These are phyloP conservation scores for Pangasius macronema DNA, from an alignment of 2,797 vertebrate genomes.

Conservation along the genomic window DNA sequence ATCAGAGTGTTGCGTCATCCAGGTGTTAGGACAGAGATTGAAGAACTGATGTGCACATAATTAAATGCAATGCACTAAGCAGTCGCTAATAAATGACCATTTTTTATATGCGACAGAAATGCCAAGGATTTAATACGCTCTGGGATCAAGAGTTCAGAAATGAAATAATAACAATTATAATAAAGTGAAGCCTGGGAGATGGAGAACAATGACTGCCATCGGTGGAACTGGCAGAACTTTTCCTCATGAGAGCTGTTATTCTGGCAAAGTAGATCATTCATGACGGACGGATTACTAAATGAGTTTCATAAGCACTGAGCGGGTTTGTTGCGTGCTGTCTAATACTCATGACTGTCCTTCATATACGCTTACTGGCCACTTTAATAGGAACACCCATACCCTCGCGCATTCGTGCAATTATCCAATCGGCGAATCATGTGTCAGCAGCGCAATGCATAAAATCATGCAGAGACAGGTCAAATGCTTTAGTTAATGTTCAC, in stretches of 20 bases:
- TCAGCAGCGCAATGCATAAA: not conserved
- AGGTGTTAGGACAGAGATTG: not conserved
- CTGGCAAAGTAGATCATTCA: not conserved
- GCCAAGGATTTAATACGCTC: conserved; percentile 53
- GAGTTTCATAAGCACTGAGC: not conserved
- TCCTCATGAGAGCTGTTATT: conserved; percentile 14
- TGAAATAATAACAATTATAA: conserved; percentile 52
- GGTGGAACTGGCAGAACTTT: not conserved
- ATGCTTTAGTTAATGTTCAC: not conserved
- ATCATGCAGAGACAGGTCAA: not conserved
- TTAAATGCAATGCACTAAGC: not conserved
- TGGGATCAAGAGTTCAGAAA: conserved; percentile 51
- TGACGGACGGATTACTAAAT: conserved; percentile 12
- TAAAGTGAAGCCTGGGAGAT: conserved; percentile 33
- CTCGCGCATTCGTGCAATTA: not conserved
- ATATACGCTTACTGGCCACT: not conserved
- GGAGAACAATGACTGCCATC: conserved; percentile 34
- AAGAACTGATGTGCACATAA: too few species aligned
- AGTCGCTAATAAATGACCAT: not conserved
- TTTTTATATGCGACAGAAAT: conserved; percentile 47
- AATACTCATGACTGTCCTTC: not conserved
- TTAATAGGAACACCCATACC: not conserved
- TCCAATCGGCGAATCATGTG: not conserved
- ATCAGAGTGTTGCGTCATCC: not conserved
- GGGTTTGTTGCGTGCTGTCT: conserved; percentile 9